Conservation (phyloP, 2,888 invertebrate genomes). For the Leptopilina syphax region DNA sequence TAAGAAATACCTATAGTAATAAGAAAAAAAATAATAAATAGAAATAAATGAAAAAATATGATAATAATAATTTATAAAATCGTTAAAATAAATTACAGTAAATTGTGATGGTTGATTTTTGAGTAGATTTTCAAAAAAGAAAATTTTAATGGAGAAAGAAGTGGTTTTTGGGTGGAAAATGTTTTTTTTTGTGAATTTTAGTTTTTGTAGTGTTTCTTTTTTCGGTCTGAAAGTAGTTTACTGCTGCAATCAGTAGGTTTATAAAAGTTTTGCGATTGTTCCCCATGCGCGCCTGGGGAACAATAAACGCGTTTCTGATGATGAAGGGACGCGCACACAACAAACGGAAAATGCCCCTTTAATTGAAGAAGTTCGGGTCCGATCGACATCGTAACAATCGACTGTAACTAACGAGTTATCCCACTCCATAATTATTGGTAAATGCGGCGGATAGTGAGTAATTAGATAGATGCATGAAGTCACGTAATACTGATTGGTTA, state of each 20-base stretch:
- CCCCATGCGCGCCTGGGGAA: constrained; percentile 25
- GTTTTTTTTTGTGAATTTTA: background rate
- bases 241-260: constrained; percentile 10
- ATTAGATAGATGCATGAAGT: constrained; percentile 16
- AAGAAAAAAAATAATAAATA: too few species aligned
- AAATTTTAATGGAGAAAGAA: too few species aligned
- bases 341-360: constrained; percentile 27
- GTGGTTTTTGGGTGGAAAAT: too few species aligned
- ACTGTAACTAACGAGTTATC: constrained; percentile 63
- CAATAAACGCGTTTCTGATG: constrained; percentile 27
- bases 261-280: constrained; percentile 25
- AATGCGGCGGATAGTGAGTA: constrained; percentile 47
- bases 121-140: too few species aligned
- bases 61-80: too few species aligned
- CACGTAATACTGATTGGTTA: constrained; percentile 11
- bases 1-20: too few species aligned
- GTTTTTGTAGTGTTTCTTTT: background rate
- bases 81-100: too few species aligned
- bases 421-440: constrained; percentile 62
- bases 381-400: constrained; percentile 47
- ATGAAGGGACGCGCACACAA: constrained; percentile 10
- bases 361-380: constrained; percentile 32
- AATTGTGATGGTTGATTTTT: too few species aligned
- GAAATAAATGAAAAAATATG: too few species aligned
- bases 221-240: constrained; percentile 5